phyloP scores from a whole-genome alignment of 1,140 invertebrate species.

The Dysdera silvatica region DNA sequence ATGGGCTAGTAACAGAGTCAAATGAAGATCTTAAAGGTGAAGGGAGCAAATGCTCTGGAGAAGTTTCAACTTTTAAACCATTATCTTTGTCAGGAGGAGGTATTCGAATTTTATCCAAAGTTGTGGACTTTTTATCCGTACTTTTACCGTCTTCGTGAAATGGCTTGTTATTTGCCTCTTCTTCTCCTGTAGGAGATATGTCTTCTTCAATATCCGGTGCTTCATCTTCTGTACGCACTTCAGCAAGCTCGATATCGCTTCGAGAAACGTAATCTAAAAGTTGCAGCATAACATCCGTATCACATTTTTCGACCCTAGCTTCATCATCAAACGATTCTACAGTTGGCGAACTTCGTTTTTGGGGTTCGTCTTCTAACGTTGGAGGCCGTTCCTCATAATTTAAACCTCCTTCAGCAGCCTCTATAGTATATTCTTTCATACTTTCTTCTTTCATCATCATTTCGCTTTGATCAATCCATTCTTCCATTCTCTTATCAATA shows the following conservation, averaged over 20 bases:
- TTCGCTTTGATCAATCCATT: conserved; percentile 23
- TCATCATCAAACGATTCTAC: conserved; percentile 30
- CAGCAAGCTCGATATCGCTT: conserved; percentile 37
- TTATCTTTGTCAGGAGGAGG: too few species aligned
- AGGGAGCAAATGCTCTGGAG: not conserved
- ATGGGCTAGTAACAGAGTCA: conserved; percentile 22
- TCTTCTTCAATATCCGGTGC: conserved; percentile 40
- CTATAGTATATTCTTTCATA: not conserved
- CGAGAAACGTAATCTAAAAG: conserved; percentile 25
- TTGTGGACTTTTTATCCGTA: not conserved
- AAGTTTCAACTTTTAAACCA: too few species aligned
- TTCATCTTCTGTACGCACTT: conserved; percentile 39
- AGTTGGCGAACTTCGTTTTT: conserved; percentile 25
- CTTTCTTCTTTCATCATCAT: conserved; percentile 9
- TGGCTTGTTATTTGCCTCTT: not conserved
- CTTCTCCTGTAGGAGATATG: conserved; percentile 28
- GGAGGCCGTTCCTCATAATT: conserved; percentile 6
- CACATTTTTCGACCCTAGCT: conserved; percentile 28
- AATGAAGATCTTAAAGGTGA: conserved; percentile 16
- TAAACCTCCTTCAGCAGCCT: not conserved
- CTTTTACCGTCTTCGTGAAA: not conserved
- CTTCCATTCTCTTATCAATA: conserved; percentile 13
- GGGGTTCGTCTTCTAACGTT: conserved; percentile 14
- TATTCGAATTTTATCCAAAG: not conserved
- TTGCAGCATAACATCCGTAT: conserved; percentile 18